A percentile compares a stretch with the other conserved stretches of the same genome.
These are phyloP conservation scores for Ischnura elegans DNA, from an alignment of 2,888 invertebrate genomes.

Conservation along the genomic window DNA sequence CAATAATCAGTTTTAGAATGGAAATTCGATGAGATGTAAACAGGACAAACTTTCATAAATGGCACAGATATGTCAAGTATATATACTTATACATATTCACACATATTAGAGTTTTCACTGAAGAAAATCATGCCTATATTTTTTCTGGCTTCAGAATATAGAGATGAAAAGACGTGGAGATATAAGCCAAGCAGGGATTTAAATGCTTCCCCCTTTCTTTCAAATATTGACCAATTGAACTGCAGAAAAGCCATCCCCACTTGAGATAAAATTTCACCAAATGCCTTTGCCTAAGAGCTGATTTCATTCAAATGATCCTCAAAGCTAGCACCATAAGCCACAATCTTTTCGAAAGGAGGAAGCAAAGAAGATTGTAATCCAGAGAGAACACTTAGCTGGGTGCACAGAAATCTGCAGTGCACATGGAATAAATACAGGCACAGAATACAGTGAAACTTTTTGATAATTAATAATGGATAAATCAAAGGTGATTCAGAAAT, in stretches of 20 bases:
- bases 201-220: slow-evolving; percentile 56
- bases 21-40: background rate
- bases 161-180: slow-evolving; percentile 18
- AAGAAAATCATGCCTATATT: slow-evolving; percentile 35
- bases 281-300: background rate
- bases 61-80: background rate
- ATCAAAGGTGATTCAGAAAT: background rate
- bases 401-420: slow-evolving; percentile 41
- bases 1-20: background rate
- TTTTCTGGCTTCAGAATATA: background rate
- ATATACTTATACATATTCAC: background rate
- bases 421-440: slow-evolving; percentile 37
- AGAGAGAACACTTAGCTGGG: slow-evolving; percentile 34
- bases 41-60: background rate
- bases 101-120: background rate
- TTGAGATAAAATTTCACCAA: background rate
- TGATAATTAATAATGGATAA: background rate
- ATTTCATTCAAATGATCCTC: background rate
- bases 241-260: background rate
- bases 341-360: slow-evolving; percentile 37
- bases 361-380: slow-evolving; percentile 34
- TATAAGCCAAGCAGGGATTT: slow-evolving; percentile 30
- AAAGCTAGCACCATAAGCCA: background rate
- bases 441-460: background rate
- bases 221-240: background rate